Evolutionary conservation across 1,140 invertebrate species (phyloP), one percentile per base, ranked within the genome.

Genomic region (Atta cephalotes): DNA sequence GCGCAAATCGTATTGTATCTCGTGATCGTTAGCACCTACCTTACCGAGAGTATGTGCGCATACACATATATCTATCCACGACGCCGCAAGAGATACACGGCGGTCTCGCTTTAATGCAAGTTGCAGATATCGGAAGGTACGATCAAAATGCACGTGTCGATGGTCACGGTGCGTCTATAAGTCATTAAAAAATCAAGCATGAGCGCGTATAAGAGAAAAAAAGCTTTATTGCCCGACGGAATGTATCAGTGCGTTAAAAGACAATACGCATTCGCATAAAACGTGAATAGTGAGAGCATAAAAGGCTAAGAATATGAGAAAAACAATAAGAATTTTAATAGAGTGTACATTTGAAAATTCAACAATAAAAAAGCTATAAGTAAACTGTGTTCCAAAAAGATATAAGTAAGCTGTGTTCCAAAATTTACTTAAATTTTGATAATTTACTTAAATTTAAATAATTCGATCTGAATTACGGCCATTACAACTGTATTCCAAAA

Each of bases 141-240:
- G 74, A 88, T 88, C 87, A 45, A 72, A 71, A 82, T 51, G 51
- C 39, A 31, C 25, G 63, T 31, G 10, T n/a, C 82, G 74, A 70
- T 79, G 62, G 77, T 45, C 39, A 65, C 3, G 85, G 21, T 35
- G 45, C 39, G 53, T 25, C 63, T 74, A 72, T 88, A 90, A 90
- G 87, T 90, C 87, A 88, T 63, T 21, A 74, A 89, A 84, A 90
- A 90, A 91, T 90, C 81, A 76, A 58, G 25, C 18, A 10, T 56
- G 31, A 1, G 31, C 51, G 28, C 12, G 25, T 9, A 14, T 14
- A 35, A 35, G 25, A 49, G 71, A 82, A 88, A 88, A 88, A 35
- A 35, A 51, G 25, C 51, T 56, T 77, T 88, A 90, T 88, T 86
- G 77, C 28, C 18, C 49, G 76, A 68, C 68, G 85, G 35, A 78